phyloP scores from a whole-genome alignment of 2,113 vertebrate species.

The Cacatua alba region DNA sequence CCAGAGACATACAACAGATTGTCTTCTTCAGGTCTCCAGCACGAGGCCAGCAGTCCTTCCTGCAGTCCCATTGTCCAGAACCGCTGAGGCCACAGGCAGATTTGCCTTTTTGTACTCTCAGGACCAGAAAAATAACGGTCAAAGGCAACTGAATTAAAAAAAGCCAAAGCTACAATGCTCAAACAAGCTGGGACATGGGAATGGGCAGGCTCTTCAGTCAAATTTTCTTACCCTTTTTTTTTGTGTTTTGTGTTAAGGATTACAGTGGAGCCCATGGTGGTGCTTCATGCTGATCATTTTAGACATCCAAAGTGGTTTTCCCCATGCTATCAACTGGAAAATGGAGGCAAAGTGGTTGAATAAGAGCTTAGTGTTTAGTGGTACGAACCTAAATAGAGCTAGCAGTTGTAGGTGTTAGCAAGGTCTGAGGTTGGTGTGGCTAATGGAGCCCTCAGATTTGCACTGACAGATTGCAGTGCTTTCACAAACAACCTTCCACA shows the following conservation, averaged over 20 bases:
- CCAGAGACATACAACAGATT: rapidly evolving
- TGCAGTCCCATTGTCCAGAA: neutral
- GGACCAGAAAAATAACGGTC: neutral
- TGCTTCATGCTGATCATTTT: neutral
- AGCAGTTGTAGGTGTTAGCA: neutral
- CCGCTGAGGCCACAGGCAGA: neutral
- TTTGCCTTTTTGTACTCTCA: rapidly evolving
- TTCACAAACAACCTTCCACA: neutral
- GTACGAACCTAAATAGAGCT: neutral
- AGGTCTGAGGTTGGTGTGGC: neutral
- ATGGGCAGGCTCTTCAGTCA: neutral
- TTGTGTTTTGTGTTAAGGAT: neutral
- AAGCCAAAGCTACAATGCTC: neutral
- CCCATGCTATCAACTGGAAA: neutral
- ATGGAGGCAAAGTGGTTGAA: neutral
- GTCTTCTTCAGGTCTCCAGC: neutral
- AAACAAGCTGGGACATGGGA: neutral
- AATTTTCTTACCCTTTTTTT: neutral
- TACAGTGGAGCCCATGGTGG: neutral
- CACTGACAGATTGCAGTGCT: neutral
- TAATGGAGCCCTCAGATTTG: neutral
- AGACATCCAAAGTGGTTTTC: neutral
- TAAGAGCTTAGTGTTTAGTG: neutral
- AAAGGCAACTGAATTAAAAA: neutral
- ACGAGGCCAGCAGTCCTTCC: neutral